These are phyloP conservation scores for Drosophila rellima DNA, from an alignment of 2,888 invertebrate genomes.

Conservation along the genomic window DNA sequence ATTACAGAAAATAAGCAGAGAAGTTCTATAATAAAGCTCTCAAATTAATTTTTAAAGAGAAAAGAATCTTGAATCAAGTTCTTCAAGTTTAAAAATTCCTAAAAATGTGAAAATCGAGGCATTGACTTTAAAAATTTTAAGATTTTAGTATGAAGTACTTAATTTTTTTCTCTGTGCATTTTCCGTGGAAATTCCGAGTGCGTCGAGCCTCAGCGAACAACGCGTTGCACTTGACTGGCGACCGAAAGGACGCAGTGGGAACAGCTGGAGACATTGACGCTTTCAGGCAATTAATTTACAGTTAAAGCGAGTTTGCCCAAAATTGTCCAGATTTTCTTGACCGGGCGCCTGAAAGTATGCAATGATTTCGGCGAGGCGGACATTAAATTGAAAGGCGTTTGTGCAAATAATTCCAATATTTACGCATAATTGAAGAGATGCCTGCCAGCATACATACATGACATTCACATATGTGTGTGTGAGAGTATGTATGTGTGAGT, in stretches of 20 bases:
- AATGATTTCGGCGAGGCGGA: slow-evolving; percentile 1
- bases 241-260: background rate
- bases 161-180: slow-evolving; percentile 7
- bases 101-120: background rate
- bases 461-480: background rate
- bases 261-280: slow-evolving; percentile 3
- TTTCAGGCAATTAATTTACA: slow-evolving; percentile 73
- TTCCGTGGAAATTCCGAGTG: slow-evolving; percentile 10
- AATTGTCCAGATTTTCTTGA: slow-evolving; percentile 16
- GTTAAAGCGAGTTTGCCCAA: slow-evolving; percentile 52
- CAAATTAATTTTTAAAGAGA: background rate
- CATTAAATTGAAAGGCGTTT: slow-evolving; percentile 66
- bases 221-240: slow-evolving; percentile 22
- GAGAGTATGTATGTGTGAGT: slow-evolving; percentile 8
- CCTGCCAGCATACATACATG: slow-evolving; percentile 7
- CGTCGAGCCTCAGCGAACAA: slow-evolving; percentile 5
- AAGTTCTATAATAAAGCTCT: no score
- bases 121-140: background rate
- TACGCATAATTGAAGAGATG: slow-evolving; percentile 71
- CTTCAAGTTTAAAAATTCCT: background rate
- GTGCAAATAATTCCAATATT: slow-evolving; percentile 71
- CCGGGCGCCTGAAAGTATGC: slow-evolving; percentile 61
- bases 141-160: background rate
- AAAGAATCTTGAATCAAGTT: background rate
- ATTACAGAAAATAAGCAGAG: background rate